Evolutionary conservation across 2,113 vertebrate species (phyloP).

Genomic region (Poeciliopsis turrubarensis): DNA sequence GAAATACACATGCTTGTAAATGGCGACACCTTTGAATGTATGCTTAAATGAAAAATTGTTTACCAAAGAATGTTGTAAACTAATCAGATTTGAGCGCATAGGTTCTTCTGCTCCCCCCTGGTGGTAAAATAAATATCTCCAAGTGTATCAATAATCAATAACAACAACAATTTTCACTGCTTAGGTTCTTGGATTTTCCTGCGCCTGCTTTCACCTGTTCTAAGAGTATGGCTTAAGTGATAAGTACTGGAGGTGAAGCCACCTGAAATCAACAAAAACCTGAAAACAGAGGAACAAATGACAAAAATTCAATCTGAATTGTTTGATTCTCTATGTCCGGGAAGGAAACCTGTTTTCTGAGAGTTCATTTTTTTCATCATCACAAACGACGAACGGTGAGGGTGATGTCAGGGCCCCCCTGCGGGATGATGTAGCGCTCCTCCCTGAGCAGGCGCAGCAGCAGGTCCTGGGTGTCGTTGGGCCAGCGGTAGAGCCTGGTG

Average conservation of each 20-base stretch:
- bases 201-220: not conserved
- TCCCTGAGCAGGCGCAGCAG: slow-evolving; percentile 89
- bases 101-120: too few relatives aligned
- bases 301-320: not conserved
- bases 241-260: not conserved
- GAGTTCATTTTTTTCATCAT: not conserved
- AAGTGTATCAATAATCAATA: not conserved
- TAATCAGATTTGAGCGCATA: too few relatives aligned
- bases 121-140: too few relatives aligned
- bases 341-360: not conserved
- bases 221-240: not conserved
- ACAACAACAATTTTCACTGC: not conserved
- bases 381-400: slow-evolving; percentile 82
- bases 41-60: too few relatives aligned
- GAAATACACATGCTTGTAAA: too few relatives aligned
- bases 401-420: slow-evolving; percentile 83
- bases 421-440: slow-evolving; percentile 90
- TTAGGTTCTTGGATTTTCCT: not conserved
- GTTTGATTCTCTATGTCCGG: not conserved
- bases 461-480: slow-evolving; percentile 87
- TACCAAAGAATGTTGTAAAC: too few relatives aligned
- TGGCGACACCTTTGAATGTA: too few relatives aligned
- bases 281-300: not conserved
- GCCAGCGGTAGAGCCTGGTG: slow-evolving; percentile 92
- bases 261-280: not conserved